These are phyloP conservation scores for Hyphantria cunea DNA, from an alignment of 1,140 invertebrate species.

Conservation along the genomic window DNA sequence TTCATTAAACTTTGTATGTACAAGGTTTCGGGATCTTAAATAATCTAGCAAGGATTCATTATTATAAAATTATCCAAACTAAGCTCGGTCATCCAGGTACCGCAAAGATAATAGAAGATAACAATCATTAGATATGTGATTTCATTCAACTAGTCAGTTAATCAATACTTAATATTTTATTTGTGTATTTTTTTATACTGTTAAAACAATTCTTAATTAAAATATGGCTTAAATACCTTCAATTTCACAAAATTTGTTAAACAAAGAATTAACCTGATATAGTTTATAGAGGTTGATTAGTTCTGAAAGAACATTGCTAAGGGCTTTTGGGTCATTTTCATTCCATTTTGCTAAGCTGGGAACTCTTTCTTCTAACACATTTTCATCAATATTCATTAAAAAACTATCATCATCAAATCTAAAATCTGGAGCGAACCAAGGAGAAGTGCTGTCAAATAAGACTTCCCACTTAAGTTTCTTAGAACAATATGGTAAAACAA, in stretches of 20 bases:
- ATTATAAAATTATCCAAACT: too few species aligned
- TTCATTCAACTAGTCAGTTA: too few species aligned
- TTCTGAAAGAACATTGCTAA: conserved; percentile 82
- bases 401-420: conserved; percentile 83
- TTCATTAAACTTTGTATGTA: too few species aligned
- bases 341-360: conserved; percentile 84
- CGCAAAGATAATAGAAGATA: too few species aligned
- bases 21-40: too few species aligned
- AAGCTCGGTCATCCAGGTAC: too few species aligned
- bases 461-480: conserved; percentile 77
- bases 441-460: conserved; percentile 66
- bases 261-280: conserved; percentile 74
- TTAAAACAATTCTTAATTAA: too few species aligned
- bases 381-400: conserved; percentile 76
- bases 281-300: conserved; percentile 80
- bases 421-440: conserved; percentile 76
- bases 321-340: conserved; percentile 73
- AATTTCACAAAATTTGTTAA: not conserved
- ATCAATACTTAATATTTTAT: too few species aligned
- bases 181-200: too few species aligned
- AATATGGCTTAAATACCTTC: too few species aligned
- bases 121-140: too few species aligned
- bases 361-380: conserved; percentile 72
- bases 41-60: too few species aligned
- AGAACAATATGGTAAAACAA: conserved; percentile 73